These are phyloP conservation scores for Nematostella vectensis DNA, from an alignment of 92 coral and sea anemone species.

Conservation along the genomic window DNA sequence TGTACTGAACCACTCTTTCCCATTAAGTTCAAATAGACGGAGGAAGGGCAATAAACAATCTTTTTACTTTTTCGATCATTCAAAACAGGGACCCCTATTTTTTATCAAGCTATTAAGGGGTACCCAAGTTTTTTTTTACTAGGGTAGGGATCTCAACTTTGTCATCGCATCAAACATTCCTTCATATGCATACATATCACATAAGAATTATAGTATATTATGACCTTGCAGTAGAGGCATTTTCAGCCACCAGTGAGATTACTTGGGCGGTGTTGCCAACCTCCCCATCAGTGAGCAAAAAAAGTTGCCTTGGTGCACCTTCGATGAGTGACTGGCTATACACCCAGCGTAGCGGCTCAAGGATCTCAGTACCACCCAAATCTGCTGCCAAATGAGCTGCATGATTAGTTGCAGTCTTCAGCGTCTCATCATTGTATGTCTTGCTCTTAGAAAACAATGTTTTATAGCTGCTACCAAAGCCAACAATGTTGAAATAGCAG, in stretches of 20 bases:
- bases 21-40: too few relatives aligned
- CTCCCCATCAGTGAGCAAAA: constrained; percentile 76
- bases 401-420: constrained; percentile 56
- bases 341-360: constrained; percentile 57
- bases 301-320: constrained; percentile 86
- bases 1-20: too few relatives aligned
- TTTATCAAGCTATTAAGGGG: too few relatives aligned
- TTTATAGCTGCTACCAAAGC: constrained; percentile 74
- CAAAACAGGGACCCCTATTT: too few relatives aligned
- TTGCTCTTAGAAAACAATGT: constrained; percentile 53
- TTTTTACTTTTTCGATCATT: too few relatives aligned
- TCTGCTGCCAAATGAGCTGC: constrained; percentile 52
- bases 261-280: constrained; percentile 73
- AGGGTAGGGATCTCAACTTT: too few relatives aligned
- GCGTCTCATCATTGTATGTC: constrained; percentile 49
- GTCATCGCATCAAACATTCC: too few relatives aligned
- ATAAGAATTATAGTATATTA: too few relatives aligned
- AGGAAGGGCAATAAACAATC: too few relatives aligned
- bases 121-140: too few relatives aligned
- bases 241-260: constrained; percentile 42
- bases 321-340: constrained; percentile 54
- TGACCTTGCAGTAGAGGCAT: constrained; percentile 61
- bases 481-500: constrained; percentile 77
- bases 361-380: constrained; percentile 82
- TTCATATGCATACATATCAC: too few relatives aligned